A percentile compares a stretch with the other conserved stretches of the same genome.
Evolutionary conservation across 2,113 vertebrate genomes (phyloP).

Genomic region (Podarcis muralis): DNA sequence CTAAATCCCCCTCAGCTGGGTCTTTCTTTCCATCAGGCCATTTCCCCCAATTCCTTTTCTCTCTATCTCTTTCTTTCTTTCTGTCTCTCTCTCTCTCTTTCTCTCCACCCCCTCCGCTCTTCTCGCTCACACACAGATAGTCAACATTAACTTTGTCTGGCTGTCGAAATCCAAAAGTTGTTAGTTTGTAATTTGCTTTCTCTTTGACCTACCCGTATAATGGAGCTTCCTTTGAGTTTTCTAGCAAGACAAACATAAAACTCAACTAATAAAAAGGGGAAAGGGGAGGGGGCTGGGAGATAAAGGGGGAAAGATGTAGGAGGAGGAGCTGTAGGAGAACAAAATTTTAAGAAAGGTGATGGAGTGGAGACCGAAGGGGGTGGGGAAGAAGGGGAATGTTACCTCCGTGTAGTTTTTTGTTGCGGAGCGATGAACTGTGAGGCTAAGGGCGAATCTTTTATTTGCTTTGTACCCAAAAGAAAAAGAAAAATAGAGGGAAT

Average conservation of each 20-base stretch:
- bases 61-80: not conserved
- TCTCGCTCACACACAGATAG: conserved; percentile 41
- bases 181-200: conserved; percentile 75
- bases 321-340: not conserved
- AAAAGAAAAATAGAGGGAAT: not conserved
- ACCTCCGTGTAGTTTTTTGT: conserved; percentile 50
- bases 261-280: not conserved
- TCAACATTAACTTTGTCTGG: conserved; percentile 74
- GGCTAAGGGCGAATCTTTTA: conserved; percentile 49
- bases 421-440: conserved; percentile 40
- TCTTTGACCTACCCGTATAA: conserved; percentile 72
- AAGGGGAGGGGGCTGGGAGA: not conserved
- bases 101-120: not conserved
- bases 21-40: conserved; percentile 66
- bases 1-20: conserved; percentile 75
- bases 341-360: conserved; percentile 1
- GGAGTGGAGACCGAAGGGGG: not conserved
- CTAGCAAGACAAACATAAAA: conserved; percentile 19
- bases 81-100: not conserved
- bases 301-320: not conserved
- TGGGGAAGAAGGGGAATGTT: conserved; percentile 1
- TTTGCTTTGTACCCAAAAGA: conserved; percentile 37
- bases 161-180: conserved; percentile 75
- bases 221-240: conserved; percentile 55
- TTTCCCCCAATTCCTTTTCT: not conserved